phyloP scores from a whole-genome alignment of 1,140 invertebrate species.

The Meloidogyne exigua region DNA sequence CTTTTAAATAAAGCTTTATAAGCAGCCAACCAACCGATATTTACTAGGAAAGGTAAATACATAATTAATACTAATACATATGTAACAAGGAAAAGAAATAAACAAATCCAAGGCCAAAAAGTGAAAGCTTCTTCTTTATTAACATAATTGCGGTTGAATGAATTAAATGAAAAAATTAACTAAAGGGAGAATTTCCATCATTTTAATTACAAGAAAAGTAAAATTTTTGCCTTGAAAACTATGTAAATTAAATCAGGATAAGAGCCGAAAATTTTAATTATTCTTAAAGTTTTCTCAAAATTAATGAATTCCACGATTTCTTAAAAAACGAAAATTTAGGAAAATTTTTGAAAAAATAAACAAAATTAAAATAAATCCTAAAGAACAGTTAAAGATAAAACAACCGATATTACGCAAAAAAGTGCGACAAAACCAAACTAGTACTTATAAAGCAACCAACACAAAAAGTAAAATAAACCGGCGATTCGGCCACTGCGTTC shows the following conservation, averaged over 20 bases:
- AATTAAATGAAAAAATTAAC: too few relatives aligned
- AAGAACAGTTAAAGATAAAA: background rate
- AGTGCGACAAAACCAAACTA: background rate
- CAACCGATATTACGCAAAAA: background rate
- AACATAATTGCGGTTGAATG: background rate
- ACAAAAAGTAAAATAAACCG: background rate
- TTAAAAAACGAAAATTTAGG: too few relatives aligned
- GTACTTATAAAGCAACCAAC: background rate
- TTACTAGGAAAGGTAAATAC: too few relatives aligned
- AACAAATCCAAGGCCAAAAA: constrained; percentile 1
- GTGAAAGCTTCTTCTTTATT: background rate
- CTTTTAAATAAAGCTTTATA: background rate
- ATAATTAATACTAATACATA: too few relatives aligned
- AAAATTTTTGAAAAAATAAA: background rate
- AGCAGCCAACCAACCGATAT: background rate
- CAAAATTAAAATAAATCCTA: background rate
- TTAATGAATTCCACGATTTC: too few relatives aligned
- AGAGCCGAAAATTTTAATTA: too few relatives aligned
- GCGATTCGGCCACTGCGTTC: background rate
- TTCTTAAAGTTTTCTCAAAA: too few relatives aligned
- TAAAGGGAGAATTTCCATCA: too few relatives aligned
- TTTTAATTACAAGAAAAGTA: too few relatives aligned
- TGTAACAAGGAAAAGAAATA: background rate
- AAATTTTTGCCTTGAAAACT: too few relatives aligned
- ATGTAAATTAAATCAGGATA: too few relatives aligned